Base-by-base conservation (phyloP, 2,888 invertebrate species). In the Tupiocoris notatus region DNA sequence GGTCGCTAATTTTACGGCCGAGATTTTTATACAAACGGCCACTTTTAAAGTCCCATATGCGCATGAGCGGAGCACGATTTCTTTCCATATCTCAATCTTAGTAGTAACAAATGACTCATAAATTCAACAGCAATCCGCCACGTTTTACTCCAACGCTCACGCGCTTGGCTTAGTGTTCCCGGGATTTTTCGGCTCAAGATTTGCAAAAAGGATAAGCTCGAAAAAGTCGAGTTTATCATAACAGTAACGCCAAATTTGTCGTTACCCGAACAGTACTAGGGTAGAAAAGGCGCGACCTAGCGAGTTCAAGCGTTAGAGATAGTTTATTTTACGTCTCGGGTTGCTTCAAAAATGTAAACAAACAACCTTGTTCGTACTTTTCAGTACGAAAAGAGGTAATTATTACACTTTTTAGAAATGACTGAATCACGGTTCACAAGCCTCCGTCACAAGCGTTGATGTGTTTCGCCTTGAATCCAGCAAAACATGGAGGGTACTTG, bases 1-100 rank as follows among this genome's bases (percentile, higher is more conserved):
- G 57, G 67, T 57, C n/a, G 56, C 21, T 67, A 67, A 67, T 66
- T 66, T 39, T 39, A 39, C 39, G 39, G 39, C 39, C 12, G 39
- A 39, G 39, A 39, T 39, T 39, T 39, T n/a, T n/a, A n/a, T 39
- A 39, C 39, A 39, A 39, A 39, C 39, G 39, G 39, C 39, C 39
- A 7, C 39, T 39, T 39, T 39, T 12, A 3, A 39, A 39, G 39
- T 39, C 3, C 39, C 39, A 39, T 39, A 39, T 39, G 39, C 39
- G 39, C 39, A 39, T 39, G 39, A 3, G 39, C 39, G 3, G 39
- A n/a, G 39, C 39, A 39, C 39, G 39, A 39, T 39, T 39, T 39
- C 39, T 39, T 39, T 39, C 39, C 39, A 39, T 39, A 39, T 39
- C 39, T 39, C 39, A 39, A 39, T 39, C 39, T 39, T 12, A n/a